These are phyloP conservation scores for Colinus virginianus DNA, from an alignment of 2,113 vertebrate species.

Conservation along the genomic window DNA sequence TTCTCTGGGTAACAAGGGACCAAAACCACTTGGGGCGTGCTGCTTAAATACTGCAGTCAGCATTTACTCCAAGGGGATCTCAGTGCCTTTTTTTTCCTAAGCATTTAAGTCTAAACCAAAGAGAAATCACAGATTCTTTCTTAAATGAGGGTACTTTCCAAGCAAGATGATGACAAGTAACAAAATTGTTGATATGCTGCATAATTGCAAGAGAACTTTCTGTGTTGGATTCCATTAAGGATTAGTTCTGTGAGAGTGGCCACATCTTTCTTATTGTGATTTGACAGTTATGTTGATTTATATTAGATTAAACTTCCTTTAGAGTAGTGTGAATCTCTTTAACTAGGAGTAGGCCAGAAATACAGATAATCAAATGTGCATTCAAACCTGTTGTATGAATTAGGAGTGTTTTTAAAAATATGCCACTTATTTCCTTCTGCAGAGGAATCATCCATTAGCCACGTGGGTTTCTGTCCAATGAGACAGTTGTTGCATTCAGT, in stretches of 20 bases:
- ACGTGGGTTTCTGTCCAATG: not conserved
- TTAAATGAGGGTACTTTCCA: not conserved
- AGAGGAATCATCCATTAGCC: not conserved
- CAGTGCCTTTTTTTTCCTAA: not conserved
- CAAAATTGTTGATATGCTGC: not conserved
- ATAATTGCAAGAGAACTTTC: not conserved
- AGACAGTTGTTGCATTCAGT: constrained; percentile 15
- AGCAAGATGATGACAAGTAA: not conserved
- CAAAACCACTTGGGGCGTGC: not conserved
- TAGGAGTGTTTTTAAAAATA: constrained; percentile 10
- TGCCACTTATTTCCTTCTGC: not conserved
- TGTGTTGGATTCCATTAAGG: not conserved
- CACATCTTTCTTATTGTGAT: not conserved
- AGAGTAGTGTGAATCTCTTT: not conserved
- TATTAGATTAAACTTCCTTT: not conserved
- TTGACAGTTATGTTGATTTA: not conserved
- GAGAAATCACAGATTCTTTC: not conserved
- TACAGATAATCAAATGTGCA: not conserved
- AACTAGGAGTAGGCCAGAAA: not conserved
- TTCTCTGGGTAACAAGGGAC: not conserved
- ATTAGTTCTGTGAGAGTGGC: not conserved
- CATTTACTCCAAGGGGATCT: not conserved
- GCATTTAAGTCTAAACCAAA: not conserved
- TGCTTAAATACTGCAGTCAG: not conserved
- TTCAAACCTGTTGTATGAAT: not conserved